These are phyloP conservation scores for Podarcis lilfordi DNA, from an alignment of 2,797 vertebrate genomes.

Conservation along the genomic window DNA sequence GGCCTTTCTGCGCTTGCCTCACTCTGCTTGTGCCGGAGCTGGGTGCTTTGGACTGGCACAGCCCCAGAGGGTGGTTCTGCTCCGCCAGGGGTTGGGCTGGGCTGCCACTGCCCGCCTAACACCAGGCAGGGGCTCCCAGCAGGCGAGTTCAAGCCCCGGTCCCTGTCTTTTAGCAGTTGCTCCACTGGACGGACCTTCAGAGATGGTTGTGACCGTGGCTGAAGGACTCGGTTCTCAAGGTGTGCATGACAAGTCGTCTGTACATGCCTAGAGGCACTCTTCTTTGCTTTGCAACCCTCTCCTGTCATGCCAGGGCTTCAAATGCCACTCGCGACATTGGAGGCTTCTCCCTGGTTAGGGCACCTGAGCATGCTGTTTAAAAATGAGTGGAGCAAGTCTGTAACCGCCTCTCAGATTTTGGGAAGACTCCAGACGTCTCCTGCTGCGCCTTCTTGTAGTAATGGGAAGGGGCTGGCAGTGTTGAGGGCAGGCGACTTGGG, in stretches of 20 bases:
- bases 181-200: not conserved
- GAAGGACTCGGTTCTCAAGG: too few relatives aligned
- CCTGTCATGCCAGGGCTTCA: not conserved
- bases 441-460: too few relatives aligned
- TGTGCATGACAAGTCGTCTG: not conserved
- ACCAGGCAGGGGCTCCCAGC: not conserved
- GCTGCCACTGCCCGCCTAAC: not conserved
- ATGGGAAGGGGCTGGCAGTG: not conserved
- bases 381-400: too few relatives aligned
- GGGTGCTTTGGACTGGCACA: not conserved
- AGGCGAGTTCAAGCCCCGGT: not conserved
- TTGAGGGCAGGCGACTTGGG: not conserved
- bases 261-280: not conserved
- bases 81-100: fast-evolving
- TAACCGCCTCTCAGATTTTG: too few relatives aligned
- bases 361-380: too few relatives aligned
- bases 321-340: not conserved
- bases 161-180: not conserved
- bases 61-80: not conserved
- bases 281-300: too few relatives aligned
- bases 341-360: not conserved
- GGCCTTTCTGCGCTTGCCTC: too few relatives aligned
- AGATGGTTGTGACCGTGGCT: not conserved
- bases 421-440: too few relatives aligned
- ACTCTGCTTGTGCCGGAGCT: not conserved